Conservation (phyloP, 2,888 invertebrate species). For the Troilus luridus region DNA sequence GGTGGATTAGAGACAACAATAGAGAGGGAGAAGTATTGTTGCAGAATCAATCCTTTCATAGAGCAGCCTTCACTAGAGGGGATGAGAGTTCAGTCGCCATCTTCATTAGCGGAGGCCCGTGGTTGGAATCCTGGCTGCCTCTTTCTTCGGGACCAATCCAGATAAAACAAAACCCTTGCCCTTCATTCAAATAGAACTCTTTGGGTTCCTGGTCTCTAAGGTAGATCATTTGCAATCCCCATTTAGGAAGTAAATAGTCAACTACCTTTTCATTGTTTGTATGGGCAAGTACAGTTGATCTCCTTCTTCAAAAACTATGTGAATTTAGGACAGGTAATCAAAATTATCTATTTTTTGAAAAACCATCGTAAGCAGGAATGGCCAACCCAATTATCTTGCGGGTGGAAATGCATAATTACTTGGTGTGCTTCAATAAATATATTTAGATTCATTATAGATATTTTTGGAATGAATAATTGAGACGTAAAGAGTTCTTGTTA, state of each 20-base stretch:
- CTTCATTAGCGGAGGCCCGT: constrained; percentile 26
- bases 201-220: background rate
- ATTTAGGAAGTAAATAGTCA: background rate
- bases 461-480: too few relatives aligned
- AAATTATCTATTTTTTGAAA: too few relatives aligned
- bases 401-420: too few relatives aligned
- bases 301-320: too few relatives aligned
- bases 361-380: too few relatives aligned
- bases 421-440: too few relatives aligned
- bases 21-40: constrained; percentile 31
- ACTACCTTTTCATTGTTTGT: too few relatives aligned
- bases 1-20: background rate
- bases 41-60: constrained; percentile 43
- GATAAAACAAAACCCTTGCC: constrained; percentile 23
- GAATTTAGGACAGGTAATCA: too few relatives aligned
- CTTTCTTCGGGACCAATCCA: constrained; percentile 35
- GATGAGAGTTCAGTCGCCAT: constrained; percentile 35
- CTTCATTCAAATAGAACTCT: background rate
- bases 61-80: background rate
- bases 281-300: too few relatives aligned
- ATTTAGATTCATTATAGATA: too few relatives aligned
- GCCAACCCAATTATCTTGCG: too few relatives aligned
- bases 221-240: background rate
- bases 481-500: too few relatives aligned
- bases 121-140: background rate